Evolutionary conservation across 2,113 vertebrate species (phyloP), one percentile per base, ranked within the genome.

Genomic region (Cyprinus carpio): DNA sequence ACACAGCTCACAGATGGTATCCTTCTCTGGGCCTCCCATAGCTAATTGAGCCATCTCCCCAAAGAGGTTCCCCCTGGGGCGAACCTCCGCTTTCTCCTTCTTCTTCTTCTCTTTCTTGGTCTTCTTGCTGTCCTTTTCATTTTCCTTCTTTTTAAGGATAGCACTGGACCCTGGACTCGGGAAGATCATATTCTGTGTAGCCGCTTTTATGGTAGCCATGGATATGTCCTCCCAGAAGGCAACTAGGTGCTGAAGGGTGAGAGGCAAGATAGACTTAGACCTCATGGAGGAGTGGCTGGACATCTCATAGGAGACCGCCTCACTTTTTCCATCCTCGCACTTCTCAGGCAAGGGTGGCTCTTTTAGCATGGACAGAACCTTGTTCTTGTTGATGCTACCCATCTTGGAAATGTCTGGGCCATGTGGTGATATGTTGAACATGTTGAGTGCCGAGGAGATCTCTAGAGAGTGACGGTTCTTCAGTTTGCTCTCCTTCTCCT

Each of bases 301-400:
- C 90, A 95, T 93, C 89, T 99, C 98, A 82, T 96, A 98, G 37
- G 94, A 91, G 65, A 93, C 89, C 1, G 91, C 85, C 79, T 98
- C 98, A 0, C 89, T 91, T 91, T 98, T 99, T 25, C 96, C 97
- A 79, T 99, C 98, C 86, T 99, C 98, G 60, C 97, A 99, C 87
- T 97, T 98, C 85, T 99, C 98, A 84, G 97, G 97, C 62, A 99
- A 93, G 0, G 98, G 97, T 4, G 97, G 97, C 56, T 99, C 98
- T 90, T 99, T 99, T 40, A 99, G 94, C 98, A 99, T 99, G 6
- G 98, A 99, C 4, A 99, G 93, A 31, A 99, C 98, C 86, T 99
- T 99, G 83, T 99, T 99, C 93, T 99, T 99, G 91, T 99, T 99
- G 91, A 99, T 99, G 92, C 98, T 99, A 56, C 97, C 98, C 98